These are phyloP conservation scores for Leptinotarsa undecemlineata DNA, from an alignment of 1,140 invertebrate genomes.

Conservation along the genomic window DNA sequence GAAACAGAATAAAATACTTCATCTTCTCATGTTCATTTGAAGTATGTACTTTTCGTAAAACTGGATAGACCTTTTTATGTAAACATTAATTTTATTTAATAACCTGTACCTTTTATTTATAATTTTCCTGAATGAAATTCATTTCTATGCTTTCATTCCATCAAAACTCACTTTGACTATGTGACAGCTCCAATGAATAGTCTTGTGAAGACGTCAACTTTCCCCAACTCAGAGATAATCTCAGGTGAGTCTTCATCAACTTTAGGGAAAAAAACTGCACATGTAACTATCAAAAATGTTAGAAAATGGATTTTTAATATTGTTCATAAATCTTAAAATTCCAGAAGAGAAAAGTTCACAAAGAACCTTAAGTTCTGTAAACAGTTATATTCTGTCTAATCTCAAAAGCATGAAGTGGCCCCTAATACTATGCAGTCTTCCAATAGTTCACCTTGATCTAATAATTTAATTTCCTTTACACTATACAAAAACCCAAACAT, in stretches of 20 bases:
- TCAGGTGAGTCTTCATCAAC: too few relatives aligned
- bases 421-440: too few relatives aligned
- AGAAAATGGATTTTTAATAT: background rate
- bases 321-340: background rate
- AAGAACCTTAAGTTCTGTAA: background rate
- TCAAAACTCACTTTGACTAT: background rate
- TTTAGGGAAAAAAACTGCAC: too few relatives aligned
- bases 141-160: background rate
- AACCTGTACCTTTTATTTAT: background rate
- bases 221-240: too few relatives aligned
- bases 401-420: background rate
- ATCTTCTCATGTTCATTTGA: background rate
- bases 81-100: background rate
- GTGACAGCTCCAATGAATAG: background rate
- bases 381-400: background rate
- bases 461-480: background rate
- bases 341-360: background rate
- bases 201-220: background rate
- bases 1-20: background rate
- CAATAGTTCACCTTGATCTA: too few relatives aligned
- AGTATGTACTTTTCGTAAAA: background rate
- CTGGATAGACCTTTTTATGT: background rate
- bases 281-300: background rate
- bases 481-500: background rate
- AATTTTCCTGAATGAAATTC: background rate